Conservation (phyloP, 2,113 vertebrate genomes). For the Hoplias malabaricus region DNA sequence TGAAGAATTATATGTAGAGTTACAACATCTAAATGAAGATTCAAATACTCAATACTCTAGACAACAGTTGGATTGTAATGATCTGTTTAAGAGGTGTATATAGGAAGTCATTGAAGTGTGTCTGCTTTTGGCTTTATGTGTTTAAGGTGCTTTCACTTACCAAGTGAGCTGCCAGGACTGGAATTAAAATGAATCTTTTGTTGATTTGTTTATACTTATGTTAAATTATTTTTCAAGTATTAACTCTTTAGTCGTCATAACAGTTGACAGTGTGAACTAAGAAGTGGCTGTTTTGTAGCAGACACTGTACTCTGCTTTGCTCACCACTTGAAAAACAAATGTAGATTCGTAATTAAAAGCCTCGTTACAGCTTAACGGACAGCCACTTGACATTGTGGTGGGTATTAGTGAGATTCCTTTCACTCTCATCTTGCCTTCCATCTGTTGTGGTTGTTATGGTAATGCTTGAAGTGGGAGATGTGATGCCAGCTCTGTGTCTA, state of each 20-base stretch:
- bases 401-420: constrained; percentile 43
- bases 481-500: constrained; percentile 16
- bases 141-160: neutral
- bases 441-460: constrained; percentile 51
- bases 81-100: too few species aligned
- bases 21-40: too few species aligned
- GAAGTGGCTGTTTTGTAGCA: neutral
- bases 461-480: constrained; percentile 36
- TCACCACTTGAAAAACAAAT: neutral
- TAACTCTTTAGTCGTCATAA: neutral
- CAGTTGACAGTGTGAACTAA: neutral
- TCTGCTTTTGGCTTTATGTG: too few species aligned
- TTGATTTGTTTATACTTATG: neutral
- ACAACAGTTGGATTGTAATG: too few species aligned
- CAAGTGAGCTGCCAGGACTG: neutral
- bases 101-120: too few species aligned
- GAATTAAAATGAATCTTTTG: neutral
- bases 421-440: constrained; percentile 36
- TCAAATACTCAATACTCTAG: too few species aligned
- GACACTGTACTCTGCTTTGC: constrained; percentile 8
- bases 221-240: neutral
- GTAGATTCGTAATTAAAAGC: constrained; percentile 30
- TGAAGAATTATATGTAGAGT: too few species aligned
- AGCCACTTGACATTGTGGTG: constrained; percentile 44
- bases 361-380: constrained; percentile 27